A percentile compares a stretch with the other conserved stretches of the same genome.
These are phyloP conservation scores for Chamaea fasciata DNA, from an alignment of 2,113 vertebrate species.

Conservation along the genomic window DNA sequence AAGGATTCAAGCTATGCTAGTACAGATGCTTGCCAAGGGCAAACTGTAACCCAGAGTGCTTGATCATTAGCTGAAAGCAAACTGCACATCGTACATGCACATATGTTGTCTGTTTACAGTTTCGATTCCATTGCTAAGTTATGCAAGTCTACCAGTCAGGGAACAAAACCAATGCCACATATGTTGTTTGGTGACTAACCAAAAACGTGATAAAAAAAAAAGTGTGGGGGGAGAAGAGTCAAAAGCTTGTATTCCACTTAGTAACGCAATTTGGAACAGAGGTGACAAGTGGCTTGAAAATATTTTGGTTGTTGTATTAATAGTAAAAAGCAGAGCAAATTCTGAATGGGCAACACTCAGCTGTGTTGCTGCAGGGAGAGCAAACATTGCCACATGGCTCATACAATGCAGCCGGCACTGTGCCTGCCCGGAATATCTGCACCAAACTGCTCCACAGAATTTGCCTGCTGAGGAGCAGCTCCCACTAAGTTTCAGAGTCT, in stretches of 20 bases:
- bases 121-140: conserved; percentile 56
- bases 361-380: background rate
- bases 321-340: background rate
- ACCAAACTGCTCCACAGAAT: background rate
- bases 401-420: background rate
- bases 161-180: conserved; percentile 32
- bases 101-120: conserved; percentile 51
- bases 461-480: background rate
- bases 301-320: background rate
- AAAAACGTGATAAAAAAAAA: background rate
- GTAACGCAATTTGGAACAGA: background rate
- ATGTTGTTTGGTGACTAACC: conserved; percentile 33
- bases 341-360: background rate
- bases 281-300: background rate
- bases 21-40: conserved; percentile 54
- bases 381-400: background rate
- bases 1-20: conserved; percentile 35
- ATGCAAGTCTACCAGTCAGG: conserved; percentile 46
- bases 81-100: conserved; percentile 9
- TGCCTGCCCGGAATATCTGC: background rate
- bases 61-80: conserved; percentile 61
- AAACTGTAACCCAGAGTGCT: conserved; percentile 47
- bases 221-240: accelerated
- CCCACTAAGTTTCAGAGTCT: background rate
- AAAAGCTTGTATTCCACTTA: background rate